Conservation (phyloP, 1,140 invertebrate genomes). For the Sweltsa coloradensis region DNA sequence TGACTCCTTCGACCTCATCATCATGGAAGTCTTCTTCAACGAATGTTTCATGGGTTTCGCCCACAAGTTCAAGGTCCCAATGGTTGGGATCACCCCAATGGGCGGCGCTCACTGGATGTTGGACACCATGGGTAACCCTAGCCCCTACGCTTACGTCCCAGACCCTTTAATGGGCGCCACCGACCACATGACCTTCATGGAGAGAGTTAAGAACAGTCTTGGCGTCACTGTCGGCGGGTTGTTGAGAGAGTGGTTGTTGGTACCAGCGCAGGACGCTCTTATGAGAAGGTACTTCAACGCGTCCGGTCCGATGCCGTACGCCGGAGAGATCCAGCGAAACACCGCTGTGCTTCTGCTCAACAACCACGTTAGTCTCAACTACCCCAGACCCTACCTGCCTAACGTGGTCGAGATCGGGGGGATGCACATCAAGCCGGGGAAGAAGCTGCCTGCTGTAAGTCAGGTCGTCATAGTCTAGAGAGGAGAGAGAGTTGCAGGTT, state of each 20-base stretch:
- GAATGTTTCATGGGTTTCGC: slow-evolving; percentile 29
- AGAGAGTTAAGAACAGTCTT: slow-evolving; percentile 28
- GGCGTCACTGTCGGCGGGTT: not conserved
- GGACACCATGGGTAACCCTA: slow-evolving; percentile 33
- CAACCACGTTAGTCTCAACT: slow-evolving; percentile 31
- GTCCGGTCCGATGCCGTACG: slow-evolving; percentile 12
- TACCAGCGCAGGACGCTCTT: slow-evolving; percentile 13
- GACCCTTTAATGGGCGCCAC: slow-evolving; percentile 38
- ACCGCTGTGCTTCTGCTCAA: slow-evolving; percentile 33
- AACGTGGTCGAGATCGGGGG: slow-evolving; percentile 44
- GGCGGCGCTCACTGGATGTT: not conserved
- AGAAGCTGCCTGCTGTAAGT: slow-evolving; percentile 23
- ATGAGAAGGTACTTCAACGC: slow-evolving; percentile 14
- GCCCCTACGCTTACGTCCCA: slow-evolving; percentile 41
- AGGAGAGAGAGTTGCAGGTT: too few relatives aligned
- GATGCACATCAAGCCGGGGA: slow-evolving; percentile 34
- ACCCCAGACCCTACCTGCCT: slow-evolving; percentile 31
- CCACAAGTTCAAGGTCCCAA: slow-evolving; percentile 26
- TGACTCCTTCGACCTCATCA: slow-evolving; percentile 22
- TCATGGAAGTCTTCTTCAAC: slow-evolving; percentile 22
- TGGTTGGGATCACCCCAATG: slow-evolving; percentile 17
- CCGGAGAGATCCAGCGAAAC: slow-evolving; percentile 24
- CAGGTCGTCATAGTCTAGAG: too few relatives aligned
- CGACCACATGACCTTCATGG: slow-evolving; percentile 36
- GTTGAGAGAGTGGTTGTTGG: not conserved